Evolutionary conservation across 2,113 vertebrate genomes (phyloP).

Genomic region (Ctenomys sociabilis): DNA sequence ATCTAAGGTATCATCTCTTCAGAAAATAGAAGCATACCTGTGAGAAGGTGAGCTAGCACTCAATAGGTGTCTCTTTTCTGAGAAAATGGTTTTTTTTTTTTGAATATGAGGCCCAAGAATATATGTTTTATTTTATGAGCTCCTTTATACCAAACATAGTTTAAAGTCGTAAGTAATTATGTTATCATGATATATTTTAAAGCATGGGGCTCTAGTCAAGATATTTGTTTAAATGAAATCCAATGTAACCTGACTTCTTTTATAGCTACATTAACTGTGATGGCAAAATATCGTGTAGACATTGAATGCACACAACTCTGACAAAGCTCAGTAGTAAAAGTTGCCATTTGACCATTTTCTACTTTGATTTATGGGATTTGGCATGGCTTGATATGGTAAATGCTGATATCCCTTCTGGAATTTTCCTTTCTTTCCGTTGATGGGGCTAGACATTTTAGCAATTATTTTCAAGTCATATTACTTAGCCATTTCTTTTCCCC

Average conservation of each 20-base stretch:
- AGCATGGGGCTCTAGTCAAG: not conserved
- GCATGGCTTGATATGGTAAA: not conserved
- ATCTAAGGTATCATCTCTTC: not conserved
- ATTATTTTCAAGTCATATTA: not conserved
- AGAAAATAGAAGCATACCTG: not conserved
- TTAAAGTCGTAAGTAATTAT: slow-evolving; percentile 3
- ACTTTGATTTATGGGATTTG: slow-evolving; percentile 55
- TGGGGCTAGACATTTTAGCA: slow-evolving; percentile 28
- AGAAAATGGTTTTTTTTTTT: slow-evolving; percentile 48
- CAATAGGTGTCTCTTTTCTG: not conserved
- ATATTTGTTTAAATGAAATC: slow-evolving; percentile 8
- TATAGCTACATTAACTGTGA: not conserved
- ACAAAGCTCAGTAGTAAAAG: not conserved
- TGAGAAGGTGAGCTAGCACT: not conserved
- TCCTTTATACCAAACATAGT: not conserved
- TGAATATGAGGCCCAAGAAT: slow-evolving; percentile 1
- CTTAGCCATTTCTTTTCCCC: not conserved
- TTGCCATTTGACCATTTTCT: not conserved
- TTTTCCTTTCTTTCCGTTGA: slow-evolving; percentile 24
- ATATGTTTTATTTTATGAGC: not conserved
- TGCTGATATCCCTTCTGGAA: not conserved
- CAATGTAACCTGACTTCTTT: not conserved
- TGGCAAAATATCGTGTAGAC: slow-evolving; percentile 29
- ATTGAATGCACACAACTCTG: not conserved
- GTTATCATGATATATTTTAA: slow-evolving; percentile 15